phyloP scores from a whole-genome alignment of 2,797 vertebrate genomes.

The Peromyscus nudipes region DNA sequence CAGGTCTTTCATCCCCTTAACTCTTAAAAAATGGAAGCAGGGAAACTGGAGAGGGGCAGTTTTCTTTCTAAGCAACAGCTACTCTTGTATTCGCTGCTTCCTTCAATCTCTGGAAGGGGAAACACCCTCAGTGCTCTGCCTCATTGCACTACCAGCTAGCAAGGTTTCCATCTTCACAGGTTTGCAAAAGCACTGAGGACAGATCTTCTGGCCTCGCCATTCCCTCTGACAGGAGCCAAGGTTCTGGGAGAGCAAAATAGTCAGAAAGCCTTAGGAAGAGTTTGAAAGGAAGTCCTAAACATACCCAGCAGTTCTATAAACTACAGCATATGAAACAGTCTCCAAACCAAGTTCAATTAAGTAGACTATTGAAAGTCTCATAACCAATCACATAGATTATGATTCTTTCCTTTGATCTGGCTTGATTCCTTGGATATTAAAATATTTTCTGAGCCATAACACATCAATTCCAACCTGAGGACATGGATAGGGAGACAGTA shows the following conservation, averaged over 20 bases:
- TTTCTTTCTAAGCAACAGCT: background rate
- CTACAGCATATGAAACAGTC: background rate
- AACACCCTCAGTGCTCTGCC: too few relatives aligned
- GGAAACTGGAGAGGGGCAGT: background rate
- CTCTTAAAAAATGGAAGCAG: background rate
- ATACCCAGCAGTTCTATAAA: background rate
- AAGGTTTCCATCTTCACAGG: background rate
- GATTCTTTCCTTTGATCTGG: background rate
- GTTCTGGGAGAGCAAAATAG: background rate
- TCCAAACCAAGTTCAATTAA: background rate
- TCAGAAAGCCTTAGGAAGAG: background rate
- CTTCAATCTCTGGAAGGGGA: background rate
- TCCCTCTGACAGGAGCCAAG: background rate
- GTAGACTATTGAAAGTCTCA: background rate
- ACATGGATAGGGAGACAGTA: background rate
- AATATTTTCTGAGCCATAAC: conserved; percentile 25
- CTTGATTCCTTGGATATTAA: background rate
- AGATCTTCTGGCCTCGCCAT: accelerated
- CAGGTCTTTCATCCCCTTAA: background rate
- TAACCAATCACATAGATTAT: background rate
- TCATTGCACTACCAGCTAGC: background rate
- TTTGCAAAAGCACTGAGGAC: background rate
- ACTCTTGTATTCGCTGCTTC: background rate
- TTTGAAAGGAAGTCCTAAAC: conserved; percentile 3
- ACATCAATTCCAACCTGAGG: background rate